Percentiles rank a stretch among this genome's conserved stretches.
phyloP scores from a whole-genome alignment of 2,888 invertebrate genomes.

The Trichogramma dendrolimi region DNA sequence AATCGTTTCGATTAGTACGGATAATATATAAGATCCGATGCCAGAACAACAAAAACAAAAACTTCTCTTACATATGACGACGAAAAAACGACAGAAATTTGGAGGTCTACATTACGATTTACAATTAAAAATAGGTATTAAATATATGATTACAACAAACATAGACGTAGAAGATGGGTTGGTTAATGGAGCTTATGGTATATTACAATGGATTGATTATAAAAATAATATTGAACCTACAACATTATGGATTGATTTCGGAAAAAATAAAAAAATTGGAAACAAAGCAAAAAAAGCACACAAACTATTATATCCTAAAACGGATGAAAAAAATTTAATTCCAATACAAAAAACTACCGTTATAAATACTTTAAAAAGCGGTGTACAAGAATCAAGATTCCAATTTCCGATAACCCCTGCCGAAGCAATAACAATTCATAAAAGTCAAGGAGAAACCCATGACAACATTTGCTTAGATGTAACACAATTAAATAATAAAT shows the following conservation, averaged over 20 bases:
- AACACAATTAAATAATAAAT: neutral
- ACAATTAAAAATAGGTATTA: slow-evolving; percentile 32
- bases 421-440: slow-evolving; percentile 25
- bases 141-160: slow-evolving; percentile 29
- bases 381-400: slow-evolving; percentile 1
- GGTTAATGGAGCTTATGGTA: slow-evolving; percentile 20
- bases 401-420: slow-evolving; percentile 22
- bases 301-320: neutral
- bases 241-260: neutral
- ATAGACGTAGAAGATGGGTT: slow-evolving; percentile 20
- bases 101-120: slow-evolving; percentile 31
- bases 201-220: slow-evolving; percentile 9
- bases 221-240: neutral
- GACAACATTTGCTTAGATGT: slow-evolving; percentile 13
- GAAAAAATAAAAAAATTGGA: neutral
- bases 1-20: neutral
- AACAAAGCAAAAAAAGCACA: neutral
- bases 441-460: slow-evolving; percentile 23
- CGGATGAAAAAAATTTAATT: neutral
- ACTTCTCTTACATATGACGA: slow-evolving; percentile 9
- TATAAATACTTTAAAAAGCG: neutral
- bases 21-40: neutral
- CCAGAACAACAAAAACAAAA: too few species aligned
- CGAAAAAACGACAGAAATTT: slow-evolving; percentile 26
- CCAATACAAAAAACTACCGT: neutral